A percentile compares a stretch with the other conserved stretches of the same genome.
Evolutionary conservation across 2,113 vertebrate genomes (phyloP).

Genomic region (Tupaia chinensis): DNA sequence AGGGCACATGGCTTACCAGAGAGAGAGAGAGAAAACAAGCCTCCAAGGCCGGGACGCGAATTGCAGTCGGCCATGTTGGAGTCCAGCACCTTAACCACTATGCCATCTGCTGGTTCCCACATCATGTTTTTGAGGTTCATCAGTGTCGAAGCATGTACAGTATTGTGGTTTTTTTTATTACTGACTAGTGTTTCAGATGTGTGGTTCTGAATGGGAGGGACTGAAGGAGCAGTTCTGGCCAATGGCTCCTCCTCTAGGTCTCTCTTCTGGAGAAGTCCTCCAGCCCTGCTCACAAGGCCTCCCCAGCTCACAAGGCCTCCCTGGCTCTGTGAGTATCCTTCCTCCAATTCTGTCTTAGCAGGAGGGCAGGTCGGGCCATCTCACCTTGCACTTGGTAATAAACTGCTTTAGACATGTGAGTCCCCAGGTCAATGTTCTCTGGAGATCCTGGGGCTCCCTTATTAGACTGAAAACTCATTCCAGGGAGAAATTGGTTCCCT

Average conservation of each 20-base stretch:
- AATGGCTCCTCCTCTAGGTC: neutral
- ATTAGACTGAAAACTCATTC: neutral
- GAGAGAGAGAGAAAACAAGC: too few relatives aligned
- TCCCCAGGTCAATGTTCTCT: neutral
- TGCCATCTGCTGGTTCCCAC: too few relatives aligned
- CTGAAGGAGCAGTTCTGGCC: neutral
- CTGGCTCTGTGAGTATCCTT: neutral
- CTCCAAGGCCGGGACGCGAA: too few relatives aligned
- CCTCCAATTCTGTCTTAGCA: neutral
- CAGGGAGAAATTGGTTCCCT: neutral
- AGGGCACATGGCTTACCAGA: too few relatives aligned
- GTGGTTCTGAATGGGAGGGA: neutral
- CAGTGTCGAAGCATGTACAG: neutral
- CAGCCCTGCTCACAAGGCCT: neutral
- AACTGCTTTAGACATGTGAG: neutral
- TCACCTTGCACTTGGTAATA: neutral
- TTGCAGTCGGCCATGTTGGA: too few relatives aligned
- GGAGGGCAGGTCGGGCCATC: neutral
- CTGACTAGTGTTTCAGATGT: neutral
- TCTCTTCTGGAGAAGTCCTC: neutral
- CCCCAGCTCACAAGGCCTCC: neutral
- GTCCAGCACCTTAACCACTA: too few relatives aligned
- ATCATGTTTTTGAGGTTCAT: neutral
- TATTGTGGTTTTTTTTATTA: neutral
- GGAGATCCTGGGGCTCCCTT: neutral